Evolutionary conservation across 2,113 vertebrate genomes (phyloP).

Genomic region (Xenus cinereus): DNA sequence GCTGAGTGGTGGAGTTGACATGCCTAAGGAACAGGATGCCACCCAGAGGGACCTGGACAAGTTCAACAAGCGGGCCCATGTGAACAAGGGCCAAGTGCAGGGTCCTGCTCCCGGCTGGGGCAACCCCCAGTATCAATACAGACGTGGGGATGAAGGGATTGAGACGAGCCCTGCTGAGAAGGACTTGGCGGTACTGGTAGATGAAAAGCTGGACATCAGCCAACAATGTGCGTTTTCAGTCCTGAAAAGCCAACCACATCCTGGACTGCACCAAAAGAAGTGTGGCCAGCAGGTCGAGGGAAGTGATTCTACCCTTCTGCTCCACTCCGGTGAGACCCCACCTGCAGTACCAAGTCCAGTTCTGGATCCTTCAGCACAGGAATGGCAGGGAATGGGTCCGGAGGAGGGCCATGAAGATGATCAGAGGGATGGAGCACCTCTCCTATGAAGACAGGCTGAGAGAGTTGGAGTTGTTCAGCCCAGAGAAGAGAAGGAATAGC

Average conservation of each 20-base stretch:
- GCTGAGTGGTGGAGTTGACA: neutral
- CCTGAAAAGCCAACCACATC: neutral
- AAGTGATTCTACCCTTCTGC: neutral
- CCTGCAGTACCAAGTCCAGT: neutral
- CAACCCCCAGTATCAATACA: neutral
- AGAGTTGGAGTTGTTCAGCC: neutral
- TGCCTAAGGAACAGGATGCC: neutral
- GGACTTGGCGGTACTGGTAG: neutral
- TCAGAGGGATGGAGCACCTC: neutral
- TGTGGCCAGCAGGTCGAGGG: neutral
- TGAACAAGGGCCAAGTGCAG: neutral
- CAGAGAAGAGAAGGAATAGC: neutral
- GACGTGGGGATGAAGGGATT: neutral
- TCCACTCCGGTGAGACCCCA: neutral
- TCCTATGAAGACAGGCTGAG: neutral
- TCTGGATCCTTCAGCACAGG: neutral
- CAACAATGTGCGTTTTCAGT: neutral
- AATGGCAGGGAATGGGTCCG: neutral
- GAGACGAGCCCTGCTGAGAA: neutral
- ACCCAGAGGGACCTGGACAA: neutral
- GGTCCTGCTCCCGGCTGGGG: neutral
- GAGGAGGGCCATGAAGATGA: neutral
- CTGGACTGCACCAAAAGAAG: neutral
- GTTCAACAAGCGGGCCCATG: neutral
- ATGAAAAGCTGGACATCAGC: neutral